Conservation (phyloP, 2,888 invertebrate genomes). For the Arge pagana region DNA sequence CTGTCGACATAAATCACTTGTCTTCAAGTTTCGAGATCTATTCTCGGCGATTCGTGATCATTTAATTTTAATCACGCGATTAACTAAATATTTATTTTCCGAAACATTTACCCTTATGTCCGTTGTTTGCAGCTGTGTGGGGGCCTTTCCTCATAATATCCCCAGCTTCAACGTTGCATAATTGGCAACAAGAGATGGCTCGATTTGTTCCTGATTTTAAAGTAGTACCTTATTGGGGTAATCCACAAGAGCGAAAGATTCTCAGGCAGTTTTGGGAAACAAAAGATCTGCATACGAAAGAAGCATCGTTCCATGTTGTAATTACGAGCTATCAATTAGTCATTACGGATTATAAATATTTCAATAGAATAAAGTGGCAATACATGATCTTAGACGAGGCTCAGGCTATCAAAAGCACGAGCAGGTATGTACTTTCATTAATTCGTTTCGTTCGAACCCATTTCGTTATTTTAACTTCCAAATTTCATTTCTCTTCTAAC, state of each 20-base stretch:
- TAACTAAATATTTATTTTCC: conserved; percentile 17
- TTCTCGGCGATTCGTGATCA: neutral
- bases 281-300: conserved; percentile 86
- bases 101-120: no score
- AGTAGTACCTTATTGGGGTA: conserved; percentile 79
- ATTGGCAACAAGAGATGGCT: conserved; percentile 97
- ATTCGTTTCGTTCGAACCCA: conserved; percentile 6
- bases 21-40: neutral
- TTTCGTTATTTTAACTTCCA: neutral
- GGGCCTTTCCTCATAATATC: conserved; percentile 97
- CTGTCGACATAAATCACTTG: conserved; percentile 3
- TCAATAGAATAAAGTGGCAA: conserved; percentile 96
- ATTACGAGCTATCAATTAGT: conserved; percentile 96
- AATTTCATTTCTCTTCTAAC: conserved; percentile 1
- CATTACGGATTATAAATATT: conserved; percentile 93
- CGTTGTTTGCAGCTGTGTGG: conserved; percentile 73
- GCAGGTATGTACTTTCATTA: conserved; percentile 60
- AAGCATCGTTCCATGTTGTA: conserved; percentile 94
- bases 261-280: conserved; percentile 95
- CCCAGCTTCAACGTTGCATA: conserved; percentile 93
- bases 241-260: conserved; percentile 81
- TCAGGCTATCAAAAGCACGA: conserved; percentile 88
- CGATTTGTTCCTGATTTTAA: conserved; percentile 92
- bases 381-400: conserved; percentile 96
- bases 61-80: neutral